These are phyloP conservation scores for Prionailurus bengalensis DNA, from an alignment of 2,113 vertebrate species.

Conservation along the genomic window DNA sequence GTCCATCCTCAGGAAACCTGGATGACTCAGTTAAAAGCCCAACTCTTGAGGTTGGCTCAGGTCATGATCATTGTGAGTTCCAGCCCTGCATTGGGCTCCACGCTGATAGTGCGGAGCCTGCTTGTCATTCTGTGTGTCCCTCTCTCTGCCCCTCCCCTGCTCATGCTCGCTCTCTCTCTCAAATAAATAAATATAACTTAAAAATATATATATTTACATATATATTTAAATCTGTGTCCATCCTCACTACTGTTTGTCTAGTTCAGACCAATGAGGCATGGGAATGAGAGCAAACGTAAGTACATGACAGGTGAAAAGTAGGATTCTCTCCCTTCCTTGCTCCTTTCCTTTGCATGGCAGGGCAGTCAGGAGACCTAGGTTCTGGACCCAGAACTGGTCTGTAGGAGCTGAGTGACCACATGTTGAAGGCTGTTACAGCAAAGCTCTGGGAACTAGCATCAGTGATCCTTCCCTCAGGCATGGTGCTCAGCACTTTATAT, in stretches of 20 bases:
- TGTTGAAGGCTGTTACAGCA: background rate
- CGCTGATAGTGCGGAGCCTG: too few relatives aligned
- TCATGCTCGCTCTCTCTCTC: too few relatives aligned
- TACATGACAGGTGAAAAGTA: accelerated
- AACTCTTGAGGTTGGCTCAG: too few relatives aligned
- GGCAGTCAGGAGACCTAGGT: background rate
- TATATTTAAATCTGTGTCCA: background rate
- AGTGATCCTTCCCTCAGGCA: background rate
- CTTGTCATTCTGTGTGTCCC: too few relatives aligned
- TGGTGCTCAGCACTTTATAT: background rate
- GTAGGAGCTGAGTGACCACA: background rate
- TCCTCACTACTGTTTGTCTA: background rate
- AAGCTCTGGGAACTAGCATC: background rate
- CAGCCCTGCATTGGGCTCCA: too few relatives aligned
- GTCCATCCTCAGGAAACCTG: background rate
- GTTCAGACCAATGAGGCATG: background rate
- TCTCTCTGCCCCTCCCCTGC: too few relatives aligned
- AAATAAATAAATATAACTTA: too few relatives aligned
- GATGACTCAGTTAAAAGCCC: too few relatives aligned
- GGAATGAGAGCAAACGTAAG: background rate
- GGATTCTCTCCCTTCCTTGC: background rate
- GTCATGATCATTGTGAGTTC: too few relatives aligned
- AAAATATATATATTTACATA: too few relatives aligned
- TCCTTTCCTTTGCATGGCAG: background rate
- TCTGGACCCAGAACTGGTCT: background rate